These are phyloP conservation scores for Belonocnema kinseyi DNA, from an alignment of 1,140 invertebrate genomes.

Conservation along the genomic window DNA sequence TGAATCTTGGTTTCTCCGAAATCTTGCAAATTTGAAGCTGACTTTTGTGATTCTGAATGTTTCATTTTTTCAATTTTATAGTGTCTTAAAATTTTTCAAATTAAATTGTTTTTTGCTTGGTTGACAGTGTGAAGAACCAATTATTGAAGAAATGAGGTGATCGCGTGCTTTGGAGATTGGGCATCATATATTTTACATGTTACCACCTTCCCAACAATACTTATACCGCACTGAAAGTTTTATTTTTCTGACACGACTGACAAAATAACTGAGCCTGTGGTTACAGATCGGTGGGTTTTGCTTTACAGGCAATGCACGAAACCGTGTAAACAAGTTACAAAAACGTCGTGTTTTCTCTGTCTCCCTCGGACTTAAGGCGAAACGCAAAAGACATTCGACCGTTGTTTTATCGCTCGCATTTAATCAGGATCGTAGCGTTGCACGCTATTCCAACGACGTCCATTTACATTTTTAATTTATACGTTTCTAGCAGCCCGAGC, in stretches of 20 bases:
- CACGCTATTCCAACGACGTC: constrained; percentile 24
- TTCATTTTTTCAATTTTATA: too few relatives aligned
- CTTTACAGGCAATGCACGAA: constrained; percentile 8
- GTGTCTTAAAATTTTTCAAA: too few relatives aligned
- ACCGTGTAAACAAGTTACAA: constrained; percentile 28
- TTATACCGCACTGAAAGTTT: too few relatives aligned
- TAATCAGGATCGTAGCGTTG: constrained; percentile 17
- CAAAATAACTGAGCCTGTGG: background rate
- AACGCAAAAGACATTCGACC: constrained; percentile 30
- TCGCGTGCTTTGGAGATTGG: too few relatives aligned
- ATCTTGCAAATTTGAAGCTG: too few relatives aligned
- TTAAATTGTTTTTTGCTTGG: too few relatives aligned
- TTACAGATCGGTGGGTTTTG: constrained; percentile 15
- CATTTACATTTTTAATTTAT: constrained; percentile 32
- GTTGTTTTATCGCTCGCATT: constrained; percentile 30
- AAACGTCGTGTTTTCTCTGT: constrained; percentile 17
- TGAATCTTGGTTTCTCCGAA: too few relatives aligned
- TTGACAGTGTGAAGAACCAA: too few relatives aligned
- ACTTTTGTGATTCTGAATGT: too few relatives aligned
- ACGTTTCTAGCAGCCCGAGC: constrained; percentile 29
- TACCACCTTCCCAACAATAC: too few relatives aligned
- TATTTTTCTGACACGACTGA: background rate
- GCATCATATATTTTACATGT: too few relatives aligned
- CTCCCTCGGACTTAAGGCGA: constrained; percentile 8
- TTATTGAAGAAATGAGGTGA: too few relatives aligned